Evolutionary conservation across 2,797 vertebrate species (phyloP), one percentile per base, ranked within the genome.

Genomic region (Neosalanx taihuensis): DNA sequence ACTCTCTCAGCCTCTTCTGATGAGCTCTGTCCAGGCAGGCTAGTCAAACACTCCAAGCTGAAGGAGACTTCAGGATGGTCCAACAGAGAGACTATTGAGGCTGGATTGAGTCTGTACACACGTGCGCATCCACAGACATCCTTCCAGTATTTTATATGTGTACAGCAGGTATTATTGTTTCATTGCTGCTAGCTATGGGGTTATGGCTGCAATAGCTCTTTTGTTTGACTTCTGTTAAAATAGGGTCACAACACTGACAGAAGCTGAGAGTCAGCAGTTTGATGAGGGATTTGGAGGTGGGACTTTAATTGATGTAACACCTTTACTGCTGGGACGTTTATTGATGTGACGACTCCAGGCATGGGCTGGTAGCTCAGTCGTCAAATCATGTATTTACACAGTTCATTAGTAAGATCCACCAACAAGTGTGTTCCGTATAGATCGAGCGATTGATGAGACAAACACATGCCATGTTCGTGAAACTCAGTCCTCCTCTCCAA

Each of bases 231-330:
- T 41, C 37, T 10, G 9, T 41, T 41, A 41, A 41, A 41, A 12
- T 9, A 12, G 37, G 37, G 37, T 41, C 37, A 37, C 35, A 37
- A 37, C 35, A 41, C 37, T 41, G 37, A 41, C 37, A 41, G 37
- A 41, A 41, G 37, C 0, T 9, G 37, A 41, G 37, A 46, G 41
- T 46, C 41, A 6, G 41, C 41, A 46, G 9, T 10, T 31, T 35
- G 37, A 6, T 2, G 61, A 17, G 33, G 12, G 62, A 37, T 64
- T 5, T 17, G 30, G 29, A 13, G 41, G 10, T 20, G 76, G 80
- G 83, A 76, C 62, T 83, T 82, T 86, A 81, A 88, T 87, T 81
- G 83, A 81, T 80, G 59, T 79, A 80, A 81, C 84, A 86, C 82
- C 82, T 86, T 72, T 70, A 51, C 79, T 56, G 69, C 74, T 81